phyloP scores from a whole-genome alignment of 37 sponge, comb jelly and placozoan species.

The Mnemiopsis leidyi region DNA sequence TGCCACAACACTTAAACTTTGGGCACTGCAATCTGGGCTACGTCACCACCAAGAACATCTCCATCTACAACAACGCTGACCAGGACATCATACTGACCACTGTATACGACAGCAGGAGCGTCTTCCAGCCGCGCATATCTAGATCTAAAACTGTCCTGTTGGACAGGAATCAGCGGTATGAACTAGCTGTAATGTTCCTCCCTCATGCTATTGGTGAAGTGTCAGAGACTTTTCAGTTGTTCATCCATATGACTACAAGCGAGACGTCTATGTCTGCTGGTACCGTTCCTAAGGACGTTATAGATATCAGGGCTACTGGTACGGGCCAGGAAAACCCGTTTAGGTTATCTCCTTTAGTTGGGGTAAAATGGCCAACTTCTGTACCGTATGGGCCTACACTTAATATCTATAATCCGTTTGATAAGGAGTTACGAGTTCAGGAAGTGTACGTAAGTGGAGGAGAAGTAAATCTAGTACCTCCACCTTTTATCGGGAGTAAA shows the following conservation, averaged over 20 bases:
- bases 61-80: conserved; percentile 40
- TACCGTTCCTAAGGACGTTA: conserved; percentile 6
- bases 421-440: background rate
- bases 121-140: conserved; percentile 12
- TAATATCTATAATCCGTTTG: conserved; percentile 33
- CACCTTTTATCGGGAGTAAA: background rate
- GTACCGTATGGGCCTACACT: background rate
- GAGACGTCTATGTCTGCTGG: background rate
- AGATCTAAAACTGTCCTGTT: background rate
- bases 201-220: conserved; percentile 9
- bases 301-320: background rate
- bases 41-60: conserved; percentile 42
- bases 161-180: background rate
- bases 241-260: background rate
- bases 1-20: conserved; percentile 7
- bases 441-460: conserved; percentile 57
- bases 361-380: conserved; percentile 40
- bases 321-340: conserved; percentile 37
- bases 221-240: conserved; percentile 11
- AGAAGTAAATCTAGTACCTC: background rate
- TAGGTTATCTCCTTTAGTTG: background rate
- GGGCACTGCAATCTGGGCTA: conserved; percentile 6
- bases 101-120: background rate
- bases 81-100: background rate
- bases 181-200: conserved; percentile 26